Evolutionary conservation across 2,113 vertebrate species (phyloP), one percentile per base, ranked within the genome.

Genomic region (Microtus richardsoni): DNA sequence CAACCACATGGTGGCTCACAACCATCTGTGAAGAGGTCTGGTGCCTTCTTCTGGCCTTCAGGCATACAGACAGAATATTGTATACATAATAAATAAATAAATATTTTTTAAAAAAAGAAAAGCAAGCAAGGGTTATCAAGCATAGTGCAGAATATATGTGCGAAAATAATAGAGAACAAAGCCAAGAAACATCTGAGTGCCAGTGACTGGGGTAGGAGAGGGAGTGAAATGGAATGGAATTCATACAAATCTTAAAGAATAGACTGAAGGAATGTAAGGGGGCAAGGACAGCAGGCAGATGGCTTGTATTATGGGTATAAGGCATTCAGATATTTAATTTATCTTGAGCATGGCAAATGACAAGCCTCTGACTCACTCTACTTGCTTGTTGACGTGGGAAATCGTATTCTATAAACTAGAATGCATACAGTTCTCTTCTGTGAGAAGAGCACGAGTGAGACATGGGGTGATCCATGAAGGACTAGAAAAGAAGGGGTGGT

Each of bases 391-490:
- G 71, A 78, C 22, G 60, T 39, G 85, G 88, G 80, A 94, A 86
- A 36, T 39, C 49, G 24, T 30, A 70, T 24, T 58, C 28, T 33
- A 78, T 24, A 39, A 86, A 91, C 17, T 13, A 60, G 88, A 60
- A 74, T 24, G 17, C 47, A 77, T 49, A 58, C 16, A 90, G 39
- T 49, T 85, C 94, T 96, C 26, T 91, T 84, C 93, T 60, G 87
- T 71, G 79, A 97, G n/a, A 75, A 93, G 80, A 84, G 22, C n/a
- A 60, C 17, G 22, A 91, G 77, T 19, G n/a, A 93, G 77, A 58
- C n/a, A 74, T 4, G 41, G 41, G 49, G 58, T 58, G 68, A 39
- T 19, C 52, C 17, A n/a, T 47, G 58, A 71, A 17, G 64, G 54
- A 71, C 16, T 66, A 10, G 54, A 80, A 24, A n/a, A 54, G 44